Evolutionary conservation across 37 sponge, comb jelly and placozoan genomes (phyloP).

Genomic region (Bolinopsis microptera): DNA sequence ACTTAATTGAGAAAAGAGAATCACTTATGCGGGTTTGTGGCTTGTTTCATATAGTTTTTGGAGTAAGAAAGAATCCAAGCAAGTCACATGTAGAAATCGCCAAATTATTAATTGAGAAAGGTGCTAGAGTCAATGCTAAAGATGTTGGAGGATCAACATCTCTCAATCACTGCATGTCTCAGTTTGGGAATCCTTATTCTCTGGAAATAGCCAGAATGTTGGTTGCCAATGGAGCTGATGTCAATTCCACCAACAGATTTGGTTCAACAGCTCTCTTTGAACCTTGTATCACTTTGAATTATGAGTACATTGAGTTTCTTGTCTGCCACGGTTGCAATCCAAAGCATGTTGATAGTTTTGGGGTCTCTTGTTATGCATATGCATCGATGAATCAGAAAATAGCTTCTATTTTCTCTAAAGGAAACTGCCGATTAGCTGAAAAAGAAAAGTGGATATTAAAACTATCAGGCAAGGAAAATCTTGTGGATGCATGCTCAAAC

Average conservation of each 20-base stretch:
- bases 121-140: background rate
- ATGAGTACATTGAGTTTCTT: slow-evolving; percentile 29
- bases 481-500: background rate
- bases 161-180: slow-evolving; percentile 20
- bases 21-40: slow-evolving; percentile 40
- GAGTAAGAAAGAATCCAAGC: background rate
- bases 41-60: slow-evolving; percentile 7
- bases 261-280: slow-evolving; percentile 62
- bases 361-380: slow-evolving; percentile 46
- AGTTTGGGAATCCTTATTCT: slow-evolving; percentile 47
- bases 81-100: slow-evolving; percentile 19
- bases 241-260: slow-evolving; percentile 44
- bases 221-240: slow-evolving; percentile 16
- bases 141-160: slow-evolving; percentile 26
- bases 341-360: background rate
- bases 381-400: slow-evolving; percentile 22
- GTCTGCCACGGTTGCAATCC: slow-evolving; percentile 42
- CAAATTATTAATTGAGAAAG: slow-evolving; percentile 34
- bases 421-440: background rate
- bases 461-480: background rate
- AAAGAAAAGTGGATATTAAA: background rate
- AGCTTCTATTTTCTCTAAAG: background rate
- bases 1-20: slow-evolving; percentile 36
- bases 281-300: slow-evolving; percentile 44
- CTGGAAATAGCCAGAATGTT: slow-evolving; percentile 33